Evolutionary conservation across 2,888 invertebrate genomes (phyloP).

Genomic region (Yponomeuta sedellus): DNA sequence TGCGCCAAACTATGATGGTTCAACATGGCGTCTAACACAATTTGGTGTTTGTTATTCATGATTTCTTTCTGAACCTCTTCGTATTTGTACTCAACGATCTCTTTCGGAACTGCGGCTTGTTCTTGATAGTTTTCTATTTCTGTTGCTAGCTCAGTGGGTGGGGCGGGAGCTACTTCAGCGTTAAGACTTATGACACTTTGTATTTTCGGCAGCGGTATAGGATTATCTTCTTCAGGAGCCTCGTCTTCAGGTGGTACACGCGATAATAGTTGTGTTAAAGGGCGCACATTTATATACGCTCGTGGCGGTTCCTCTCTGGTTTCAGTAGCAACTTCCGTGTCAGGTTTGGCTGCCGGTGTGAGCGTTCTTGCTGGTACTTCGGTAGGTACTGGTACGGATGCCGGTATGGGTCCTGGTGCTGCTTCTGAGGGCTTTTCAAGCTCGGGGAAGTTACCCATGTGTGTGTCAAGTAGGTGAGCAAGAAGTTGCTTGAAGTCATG

Average conservation of each 20-base stretch:
- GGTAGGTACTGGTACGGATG: conserved; percentile 15
- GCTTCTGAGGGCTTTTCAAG: conserved; percentile 25
- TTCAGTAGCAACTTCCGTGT: not conserved
- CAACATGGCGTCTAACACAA: conserved; percentile 67
- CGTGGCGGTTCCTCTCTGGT: conserved; percentile 24
- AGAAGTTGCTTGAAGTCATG: conserved; percentile 56
- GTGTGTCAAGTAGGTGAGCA: conserved; percentile 59
- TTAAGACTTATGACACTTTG: conserved; percentile 75
- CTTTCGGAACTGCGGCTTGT: conserved; percentile 10
- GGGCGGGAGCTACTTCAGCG: not conserved
- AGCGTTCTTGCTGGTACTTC: conserved; percentile 11
- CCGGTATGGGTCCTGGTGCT: too few relatives aligned
- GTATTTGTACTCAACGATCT: conserved; percentile 35
- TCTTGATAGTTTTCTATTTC: not conserved
- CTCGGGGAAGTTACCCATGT: conserved; percentile 58
- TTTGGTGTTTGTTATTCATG: conserved; percentile 52
- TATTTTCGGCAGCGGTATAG: conserved; percentile 52
- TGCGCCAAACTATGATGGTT: conserved; percentile 58
- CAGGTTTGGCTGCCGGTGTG: conserved; percentile 13
- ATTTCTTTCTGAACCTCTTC: conserved; percentile 53
- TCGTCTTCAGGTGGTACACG: conserved; percentile 20
- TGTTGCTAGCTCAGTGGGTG: conserved; percentile 12
- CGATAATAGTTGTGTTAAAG: conserved; percentile 54
- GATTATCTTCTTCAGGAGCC: conserved; percentile 21
- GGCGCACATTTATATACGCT: conserved; percentile 54